Evolutionary conservation across 2,113 vertebrate genomes (phyloP), one percentile per base, ranked within the genome.

Genomic region (Eubucco bourcierii): DNA sequence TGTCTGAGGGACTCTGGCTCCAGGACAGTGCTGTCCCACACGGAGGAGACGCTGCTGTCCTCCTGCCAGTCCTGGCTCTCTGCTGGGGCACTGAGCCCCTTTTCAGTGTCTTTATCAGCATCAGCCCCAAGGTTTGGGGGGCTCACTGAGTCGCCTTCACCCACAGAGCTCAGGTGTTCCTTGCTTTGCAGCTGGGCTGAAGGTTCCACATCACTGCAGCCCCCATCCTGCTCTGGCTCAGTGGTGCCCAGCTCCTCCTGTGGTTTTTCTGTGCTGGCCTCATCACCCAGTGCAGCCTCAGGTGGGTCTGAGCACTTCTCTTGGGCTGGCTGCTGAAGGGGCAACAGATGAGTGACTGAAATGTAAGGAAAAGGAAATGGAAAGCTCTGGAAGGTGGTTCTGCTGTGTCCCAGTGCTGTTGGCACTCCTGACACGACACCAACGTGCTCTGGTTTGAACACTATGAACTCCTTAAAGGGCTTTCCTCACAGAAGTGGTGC

Each of bases 21-120:
- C 67, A 60, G 64, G 19, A 91, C 71, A 25, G 88, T 11, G 61
- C 96, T 93, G 92, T 95, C 97, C 97, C 98, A 97, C 21, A 76
- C 65, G 0, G 91, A 93, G 24, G 95, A 84, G 1, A 88, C 44
- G 9, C 61, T 84, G 56, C 74, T 85, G 24, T 20, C 23, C 0
- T 29, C 44, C 73, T 82, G 65, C 80, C 68, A 33, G 19, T 33
- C 85, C 64, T 46, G 8, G 4, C 44, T n/a, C 56, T 31, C 66
- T 27, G 34, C 31, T 8, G 34, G 41, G 60, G 65, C 7, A 1
- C 46, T 3, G 7, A 25, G 2, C 10, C 4, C 56, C 24, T 85
- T 24, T 2, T 10, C 73, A 2, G 7, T 1, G 33, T 1, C 4
- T 44, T 80, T 20, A 8, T 15, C 24, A 4, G 44, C 25, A 16